Base-by-base conservation (phyloP, 2,797 vertebrate genomes). In the Hydrocynus forskahlii region DNA sequence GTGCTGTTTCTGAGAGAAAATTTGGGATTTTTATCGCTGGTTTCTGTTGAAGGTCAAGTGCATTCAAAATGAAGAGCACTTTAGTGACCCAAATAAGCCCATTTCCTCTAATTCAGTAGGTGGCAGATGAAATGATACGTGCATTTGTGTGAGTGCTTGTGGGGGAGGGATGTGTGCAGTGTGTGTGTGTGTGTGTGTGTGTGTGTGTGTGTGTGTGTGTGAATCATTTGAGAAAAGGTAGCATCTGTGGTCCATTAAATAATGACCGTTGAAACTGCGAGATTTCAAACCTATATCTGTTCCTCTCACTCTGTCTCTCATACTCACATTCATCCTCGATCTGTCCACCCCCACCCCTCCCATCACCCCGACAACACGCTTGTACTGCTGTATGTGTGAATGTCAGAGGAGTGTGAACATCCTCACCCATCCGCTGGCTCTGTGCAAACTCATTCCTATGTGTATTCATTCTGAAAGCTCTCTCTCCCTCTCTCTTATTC, bases 241-340 rank as follows among this genome's bases (percentile, higher is more conserved):
- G 75, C 80, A 85, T 75, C 75, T 83, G 72, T 72, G 78, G 74
- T 84, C 55, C 63, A 79, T 88, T 84, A 81, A 81, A 76, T 84
- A 74, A 72, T 86, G 60, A 35, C 64, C 66, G 63, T 35, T 35
- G 35, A 35, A 35, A 5, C 74, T 69, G 68, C 54, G 63, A 75
- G 78, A 81, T 76, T 52, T 81, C 35, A 40, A 59, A 52, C 45
- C n/a, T 17, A 67, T 75, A 64, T 80, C 64, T 80, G 74, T 78
- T 71, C 2, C 50, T 57, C 45, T 76, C 62, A 48, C 73, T 43
- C 55, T n/a, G 59, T 60, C 74, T 62, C 48, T 54, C 73, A 71
- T 35, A 52, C 60, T 80, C 23, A 48, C 64, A 48, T 60, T 74
- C 19, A 45, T 50, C 52, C 38, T 16, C n/a, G 60, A 52, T 79